Conservation (phyloP, 2,113 vertebrate genomes). For the Poecile atricapillus region DNA sequence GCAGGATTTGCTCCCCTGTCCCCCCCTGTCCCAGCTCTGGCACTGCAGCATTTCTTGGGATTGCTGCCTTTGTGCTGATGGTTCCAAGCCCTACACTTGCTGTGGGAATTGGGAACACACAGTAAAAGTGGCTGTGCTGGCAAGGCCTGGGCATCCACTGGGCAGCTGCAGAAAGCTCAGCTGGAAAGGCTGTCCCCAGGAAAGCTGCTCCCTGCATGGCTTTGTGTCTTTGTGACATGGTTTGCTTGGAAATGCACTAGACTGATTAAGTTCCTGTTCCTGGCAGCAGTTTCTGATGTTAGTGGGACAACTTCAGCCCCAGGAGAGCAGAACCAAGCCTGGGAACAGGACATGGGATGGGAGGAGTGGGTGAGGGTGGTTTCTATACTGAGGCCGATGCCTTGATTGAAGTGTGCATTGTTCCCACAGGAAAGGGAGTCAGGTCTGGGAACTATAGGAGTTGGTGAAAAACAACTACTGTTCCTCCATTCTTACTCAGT, state of each 20-base stretch:
- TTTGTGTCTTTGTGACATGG: accelerated
- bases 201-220: not conserved
- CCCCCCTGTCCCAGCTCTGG: not conserved
- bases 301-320: not conserved
- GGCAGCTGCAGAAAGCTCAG: not conserved
- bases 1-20: not conserved
- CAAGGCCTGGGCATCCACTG: not conserved
- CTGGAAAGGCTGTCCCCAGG: not conserved
- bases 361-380: not conserved
- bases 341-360: not conserved
- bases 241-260: not conserved
- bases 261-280: not conserved
- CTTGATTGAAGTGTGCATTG: not conserved
- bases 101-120: accelerated
- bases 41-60: not conserved
- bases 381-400: not conserved
- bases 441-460: not conserved
- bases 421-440: not conserved
- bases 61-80: accelerated
- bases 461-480: not conserved
- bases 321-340: not conserved
- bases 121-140: not conserved
- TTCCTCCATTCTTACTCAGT: not conserved
- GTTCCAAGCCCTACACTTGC: accelerated
- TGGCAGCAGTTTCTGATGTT: not conserved